These are phyloP conservation scores for Florisuga fusca DNA, from an alignment of 2,797 vertebrate genomes.

Conservation along the genomic window DNA sequence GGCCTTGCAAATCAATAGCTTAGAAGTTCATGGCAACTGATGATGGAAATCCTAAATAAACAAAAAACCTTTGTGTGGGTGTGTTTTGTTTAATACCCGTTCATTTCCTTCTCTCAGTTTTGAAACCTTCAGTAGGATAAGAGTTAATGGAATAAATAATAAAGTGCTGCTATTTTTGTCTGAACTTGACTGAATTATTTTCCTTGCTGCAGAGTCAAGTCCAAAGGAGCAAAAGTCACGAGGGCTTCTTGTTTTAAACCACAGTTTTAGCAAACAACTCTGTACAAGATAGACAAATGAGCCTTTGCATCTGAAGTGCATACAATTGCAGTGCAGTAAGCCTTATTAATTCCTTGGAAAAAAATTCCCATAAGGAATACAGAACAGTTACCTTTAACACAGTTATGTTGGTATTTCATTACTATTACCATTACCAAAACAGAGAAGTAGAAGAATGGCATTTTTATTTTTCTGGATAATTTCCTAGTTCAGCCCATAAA, in stretches of 20 bases:
- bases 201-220: not conserved
- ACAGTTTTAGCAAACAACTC: not conserved
- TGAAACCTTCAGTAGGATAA: not conserved
- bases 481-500: slow-evolving; percentile 1
- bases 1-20: not conserved
- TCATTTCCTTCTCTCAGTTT: not conserved
- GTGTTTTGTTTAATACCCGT: not conserved
- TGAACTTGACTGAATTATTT: not conserved
- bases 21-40: not conserved
- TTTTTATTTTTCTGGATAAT: slow-evolving; percentile 17
- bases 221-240: not conserved
- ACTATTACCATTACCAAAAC: not conserved
- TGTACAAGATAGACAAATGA: not conserved
- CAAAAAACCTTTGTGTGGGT: not conserved
- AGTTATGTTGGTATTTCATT: not conserved
- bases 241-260: not conserved
- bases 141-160: not conserved
- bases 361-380: not conserved
- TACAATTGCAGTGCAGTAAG: not conserved
- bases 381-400: not conserved
- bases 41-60: not conserved
- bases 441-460: not conserved
- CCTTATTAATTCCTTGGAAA: not conserved
- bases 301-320: not conserved
- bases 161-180: not conserved